A percentile compares a stretch with the other conserved stretches of the same genome.
phyloP scores from a whole-genome alignment of 2,888 invertebrate species.

The Galeopsomyia nigrocyanea region DNA sequence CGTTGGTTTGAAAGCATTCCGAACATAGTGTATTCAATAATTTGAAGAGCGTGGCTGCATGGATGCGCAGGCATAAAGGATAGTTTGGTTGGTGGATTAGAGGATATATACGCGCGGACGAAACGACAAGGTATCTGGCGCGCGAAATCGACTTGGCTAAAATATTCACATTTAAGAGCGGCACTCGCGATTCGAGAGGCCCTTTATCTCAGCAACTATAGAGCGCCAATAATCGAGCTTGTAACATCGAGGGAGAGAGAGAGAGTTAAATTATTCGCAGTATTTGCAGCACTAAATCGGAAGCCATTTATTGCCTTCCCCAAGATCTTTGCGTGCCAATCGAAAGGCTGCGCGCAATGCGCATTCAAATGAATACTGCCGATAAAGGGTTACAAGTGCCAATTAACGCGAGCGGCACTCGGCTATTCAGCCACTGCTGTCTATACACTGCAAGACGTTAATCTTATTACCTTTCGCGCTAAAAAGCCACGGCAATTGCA shows the following conservation, averaged over 20 bases:
- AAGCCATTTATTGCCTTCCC: too few relatives aligned
- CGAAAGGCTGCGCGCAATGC: background rate
- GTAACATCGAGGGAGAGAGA: background rate
- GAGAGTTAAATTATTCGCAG: too few relatives aligned
- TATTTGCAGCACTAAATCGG: too few relatives aligned
- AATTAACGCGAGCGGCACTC: background rate
- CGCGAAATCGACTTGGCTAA: background rate
- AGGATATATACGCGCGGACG: too few relatives aligned
- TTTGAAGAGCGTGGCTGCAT: too few relatives aligned
- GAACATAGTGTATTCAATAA: too few relatives aligned
- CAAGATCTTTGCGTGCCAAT: too few relatives aligned
- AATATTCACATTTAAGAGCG: background rate
- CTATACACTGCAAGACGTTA: background rate
- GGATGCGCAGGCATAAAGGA: too few relatives aligned
- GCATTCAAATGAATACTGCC: conserved; percentile 22
- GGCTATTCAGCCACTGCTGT: too few relatives aligned
- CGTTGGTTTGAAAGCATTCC: too few relatives aligned
- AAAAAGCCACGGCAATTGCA: background rate
- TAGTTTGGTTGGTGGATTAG: too few relatives aligned
- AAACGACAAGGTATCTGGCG: background rate
- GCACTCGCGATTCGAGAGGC: background rate
- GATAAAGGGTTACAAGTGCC: conserved; percentile 16
- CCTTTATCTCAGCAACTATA: background rate
- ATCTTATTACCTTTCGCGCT: background rate
- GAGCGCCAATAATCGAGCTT: background rate